phyloP scores from a whole-genome alignment of 2,113 vertebrate species.

The Platysteira castanea region DNA sequence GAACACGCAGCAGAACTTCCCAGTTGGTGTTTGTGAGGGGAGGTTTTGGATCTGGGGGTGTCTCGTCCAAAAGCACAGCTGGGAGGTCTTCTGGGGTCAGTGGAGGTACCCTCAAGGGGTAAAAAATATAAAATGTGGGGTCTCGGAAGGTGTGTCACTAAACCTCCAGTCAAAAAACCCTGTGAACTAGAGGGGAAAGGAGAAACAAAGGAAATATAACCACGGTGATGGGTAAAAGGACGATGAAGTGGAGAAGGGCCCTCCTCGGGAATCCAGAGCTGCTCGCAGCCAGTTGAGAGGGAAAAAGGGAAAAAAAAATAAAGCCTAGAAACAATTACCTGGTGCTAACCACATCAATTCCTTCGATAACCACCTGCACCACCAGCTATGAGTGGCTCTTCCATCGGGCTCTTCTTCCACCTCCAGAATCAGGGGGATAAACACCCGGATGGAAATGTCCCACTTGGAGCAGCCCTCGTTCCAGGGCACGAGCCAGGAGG shows the following conservation, averaged over 20 bases:
- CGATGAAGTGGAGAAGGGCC: background rate
- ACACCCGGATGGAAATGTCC: background rate
- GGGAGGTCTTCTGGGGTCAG: background rate
- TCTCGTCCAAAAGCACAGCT: background rate
- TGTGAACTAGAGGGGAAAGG: background rate
- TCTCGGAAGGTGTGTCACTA: background rate
- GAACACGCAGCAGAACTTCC: background rate
- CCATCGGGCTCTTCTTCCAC: background rate
- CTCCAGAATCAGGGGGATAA: background rate
- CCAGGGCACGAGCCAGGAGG: background rate
- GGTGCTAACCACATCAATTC: background rate
- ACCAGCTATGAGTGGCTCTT: background rate
- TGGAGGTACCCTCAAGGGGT: background rate
- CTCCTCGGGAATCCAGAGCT: background rate
- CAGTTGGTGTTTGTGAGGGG: background rate
- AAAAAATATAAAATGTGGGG: background rate
- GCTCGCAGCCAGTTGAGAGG: background rate
- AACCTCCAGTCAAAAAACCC: background rate
- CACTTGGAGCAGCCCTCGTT: background rate
- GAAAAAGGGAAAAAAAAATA: background rate
- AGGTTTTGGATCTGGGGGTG: fast-evolving
- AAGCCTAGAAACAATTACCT: background rate
- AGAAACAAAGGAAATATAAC: background rate
- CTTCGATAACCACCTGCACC: background rate
- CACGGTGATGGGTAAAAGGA: background rate